Evolutionary conservation across 2,797 vertebrate species (phyloP), one percentile per base, ranked within the genome.

Genomic region (Tamandua tetradactyla): DNA sequence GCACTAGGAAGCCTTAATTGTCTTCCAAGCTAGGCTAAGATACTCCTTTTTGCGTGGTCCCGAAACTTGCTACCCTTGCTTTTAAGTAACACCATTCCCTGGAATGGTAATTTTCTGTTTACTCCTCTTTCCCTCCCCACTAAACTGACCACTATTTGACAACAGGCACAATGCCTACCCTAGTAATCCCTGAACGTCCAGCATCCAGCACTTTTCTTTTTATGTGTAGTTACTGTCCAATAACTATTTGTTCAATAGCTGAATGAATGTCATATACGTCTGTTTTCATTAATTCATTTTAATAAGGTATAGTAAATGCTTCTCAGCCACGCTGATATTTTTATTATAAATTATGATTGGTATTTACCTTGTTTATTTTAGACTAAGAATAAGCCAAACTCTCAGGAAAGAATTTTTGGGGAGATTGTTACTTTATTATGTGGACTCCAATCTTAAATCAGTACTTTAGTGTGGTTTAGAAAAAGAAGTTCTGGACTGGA

Each of bases 281-380:
- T n/a, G 20, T 61, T 80, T 86, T 13, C 40, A 15, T 74, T 89
- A 55, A 79, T 42, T 91, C 12, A 71, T 89, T 87, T 91, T 93
- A 86, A 80, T 87, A 80, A 87, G 14, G 3, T 55, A 1, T 3
- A 42, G n/a, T 44, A 88, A 78, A 72, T 91, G n/a, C 11, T 52
- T 69, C 79, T 78, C 18, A 66, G 78, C 35, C 47, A n/a, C 12
- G 35, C 20, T 37, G 11, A 14, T 42, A 42, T 42, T 94, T 95
- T 32, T n/a, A 71, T 84, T 88, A 62, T 42, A 80, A 87, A 47
- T 47, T 86, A 35, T 57, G 11, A 61, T 17, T 74, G 11, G 35
- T 6, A 44, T 47, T 85, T 94, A 25, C 37, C 37, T 35, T 72
- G 22, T 68, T 40, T 93, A 79, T 62, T 80, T 85, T 68, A 49